phyloP scores from a whole-genome alignment of 2,888 invertebrate genomes.

The Campoplex nolae region DNA sequence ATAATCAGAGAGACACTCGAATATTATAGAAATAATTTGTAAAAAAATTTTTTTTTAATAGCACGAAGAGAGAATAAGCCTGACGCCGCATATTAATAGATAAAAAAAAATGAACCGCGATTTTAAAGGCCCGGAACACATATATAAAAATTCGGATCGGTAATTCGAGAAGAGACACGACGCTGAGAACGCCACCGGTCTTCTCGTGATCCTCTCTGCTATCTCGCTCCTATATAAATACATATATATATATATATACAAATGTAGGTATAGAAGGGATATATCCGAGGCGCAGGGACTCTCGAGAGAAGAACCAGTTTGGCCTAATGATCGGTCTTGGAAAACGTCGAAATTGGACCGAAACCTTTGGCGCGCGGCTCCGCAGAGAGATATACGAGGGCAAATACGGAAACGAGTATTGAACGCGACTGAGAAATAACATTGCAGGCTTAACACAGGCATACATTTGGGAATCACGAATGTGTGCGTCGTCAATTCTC shows the following conservation, averaged over 20 bases:
- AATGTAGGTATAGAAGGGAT: conserved; percentile 18
- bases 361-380: conserved; percentile 60
- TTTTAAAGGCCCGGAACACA: background rate
- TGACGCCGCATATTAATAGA: conserved; percentile 21
- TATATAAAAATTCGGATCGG: conserved; percentile 60
- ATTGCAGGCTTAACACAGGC: conserved; percentile 30
- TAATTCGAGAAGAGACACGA: conserved; percentile 68
- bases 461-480: background rate
- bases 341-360: conserved; percentile 72
- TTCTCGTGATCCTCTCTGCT: conserved; percentile 55
- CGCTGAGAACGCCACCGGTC: conserved; percentile 63
- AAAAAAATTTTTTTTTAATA: background rate
- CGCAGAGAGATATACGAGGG: conserved; percentile 52
- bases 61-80: background rate
- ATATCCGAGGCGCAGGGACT: conserved; percentile 44
- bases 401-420: conserved; percentile 66
- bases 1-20: background rate
- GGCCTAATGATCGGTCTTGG: conserved; percentile 72
- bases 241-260: background rate
- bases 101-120: conserved; percentile 39
- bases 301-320: conserved; percentile 69
- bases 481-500: conserved; percentile 48
- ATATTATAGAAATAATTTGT: background rate
- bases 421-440: conserved; percentile 52
- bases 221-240: conserved; percentile 37